phyloP scores from a whole-genome alignment of 37 sponge, comb jelly and placozoan genomes.

The Haliclona indistincta region DNA sequence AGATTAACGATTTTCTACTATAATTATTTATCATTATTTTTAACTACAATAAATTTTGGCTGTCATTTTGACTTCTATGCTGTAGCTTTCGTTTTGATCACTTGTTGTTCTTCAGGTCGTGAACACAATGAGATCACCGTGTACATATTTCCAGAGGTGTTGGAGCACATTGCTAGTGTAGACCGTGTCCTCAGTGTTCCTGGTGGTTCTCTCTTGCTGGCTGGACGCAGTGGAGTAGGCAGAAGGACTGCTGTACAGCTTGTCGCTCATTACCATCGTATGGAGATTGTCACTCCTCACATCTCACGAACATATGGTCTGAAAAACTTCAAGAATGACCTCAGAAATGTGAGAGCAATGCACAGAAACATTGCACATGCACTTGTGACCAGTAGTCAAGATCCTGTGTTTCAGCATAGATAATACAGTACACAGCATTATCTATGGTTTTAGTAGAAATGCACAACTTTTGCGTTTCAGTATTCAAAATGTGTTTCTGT shows the following conservation, averaged over 20 bases:
- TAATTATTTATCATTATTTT: too few relatives aligned
- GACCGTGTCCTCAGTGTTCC: constrained; percentile 91
- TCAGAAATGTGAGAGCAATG: constrained; percentile 68
- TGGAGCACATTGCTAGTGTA: constrained; percentile 80
- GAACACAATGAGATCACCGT: constrained; percentile 75
- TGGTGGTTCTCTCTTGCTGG: constrained; percentile 90
- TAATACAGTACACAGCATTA: not conserved
- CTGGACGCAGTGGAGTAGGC: constrained; percentile 96
- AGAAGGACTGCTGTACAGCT: constrained; percentile 83
- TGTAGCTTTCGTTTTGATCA: too few relatives aligned
- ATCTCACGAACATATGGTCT: constrained; percentile 79
- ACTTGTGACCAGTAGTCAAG: too few relatives aligned
- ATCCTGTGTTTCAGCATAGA: not conserved
- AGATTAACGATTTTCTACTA: too few relatives aligned
- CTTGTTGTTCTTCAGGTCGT: constrained; percentile 59
- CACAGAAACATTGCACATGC: too few relatives aligned
- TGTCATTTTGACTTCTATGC: too few relatives aligned
- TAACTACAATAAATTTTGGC: too few relatives aligned
- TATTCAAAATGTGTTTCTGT: not conserved
- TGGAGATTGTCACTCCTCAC: constrained; percentile 79
- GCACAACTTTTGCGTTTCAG: not conserved
- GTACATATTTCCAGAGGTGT: constrained; percentile 85
- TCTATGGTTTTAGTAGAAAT: not conserved
- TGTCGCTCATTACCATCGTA: constrained; percentile 80
- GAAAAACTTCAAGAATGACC: constrained; percentile 91